These are phyloP conservation scores for Saguinus imperator DNA, from an alignment of 2,113 vertebrate species.

Conservation along the genomic window DNA sequence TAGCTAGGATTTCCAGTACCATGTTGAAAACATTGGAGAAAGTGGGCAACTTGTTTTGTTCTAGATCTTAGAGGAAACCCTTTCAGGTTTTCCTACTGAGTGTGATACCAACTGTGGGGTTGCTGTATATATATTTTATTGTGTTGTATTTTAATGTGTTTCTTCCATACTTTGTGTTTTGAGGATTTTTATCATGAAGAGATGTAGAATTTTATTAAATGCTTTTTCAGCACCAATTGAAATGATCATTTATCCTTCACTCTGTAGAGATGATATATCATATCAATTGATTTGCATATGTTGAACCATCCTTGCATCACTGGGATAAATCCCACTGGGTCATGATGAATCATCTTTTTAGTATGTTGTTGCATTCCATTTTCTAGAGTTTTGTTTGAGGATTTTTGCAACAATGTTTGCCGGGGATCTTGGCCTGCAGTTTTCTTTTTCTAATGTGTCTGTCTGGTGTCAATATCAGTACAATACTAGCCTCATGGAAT, in stretches of 20 bases:
- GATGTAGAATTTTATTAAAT: neutral
- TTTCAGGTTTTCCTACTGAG: neutral
- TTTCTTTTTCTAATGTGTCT: too few relatives aligned
- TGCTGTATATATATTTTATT: neutral
- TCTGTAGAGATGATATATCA: neutral
- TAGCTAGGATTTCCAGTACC: too few relatives aligned
- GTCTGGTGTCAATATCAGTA: too few relatives aligned
- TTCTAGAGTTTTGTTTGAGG: too few relatives aligned
- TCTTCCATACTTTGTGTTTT: neutral
- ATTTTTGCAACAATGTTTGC: too few relatives aligned
- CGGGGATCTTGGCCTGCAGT: too few relatives aligned
- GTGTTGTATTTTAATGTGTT: neutral
- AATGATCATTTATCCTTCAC: neutral
- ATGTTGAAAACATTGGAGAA: neutral
- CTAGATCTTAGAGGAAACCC: neutral
- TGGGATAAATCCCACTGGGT: too few relatives aligned
- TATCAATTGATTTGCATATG: neutral
- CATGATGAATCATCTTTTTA: too few relatives aligned
- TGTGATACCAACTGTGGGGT: neutral
- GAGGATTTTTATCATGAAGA: neutral
- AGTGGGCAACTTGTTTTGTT: neutral
- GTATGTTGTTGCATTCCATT: too few relatives aligned
- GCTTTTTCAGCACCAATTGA: neutral
- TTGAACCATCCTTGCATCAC: too few relatives aligned
- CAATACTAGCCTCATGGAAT: too few relatives aligned